Conservation (phyloP, 2,888 invertebrate genomes). For the Lasioglossum leucozonium region DNA sequence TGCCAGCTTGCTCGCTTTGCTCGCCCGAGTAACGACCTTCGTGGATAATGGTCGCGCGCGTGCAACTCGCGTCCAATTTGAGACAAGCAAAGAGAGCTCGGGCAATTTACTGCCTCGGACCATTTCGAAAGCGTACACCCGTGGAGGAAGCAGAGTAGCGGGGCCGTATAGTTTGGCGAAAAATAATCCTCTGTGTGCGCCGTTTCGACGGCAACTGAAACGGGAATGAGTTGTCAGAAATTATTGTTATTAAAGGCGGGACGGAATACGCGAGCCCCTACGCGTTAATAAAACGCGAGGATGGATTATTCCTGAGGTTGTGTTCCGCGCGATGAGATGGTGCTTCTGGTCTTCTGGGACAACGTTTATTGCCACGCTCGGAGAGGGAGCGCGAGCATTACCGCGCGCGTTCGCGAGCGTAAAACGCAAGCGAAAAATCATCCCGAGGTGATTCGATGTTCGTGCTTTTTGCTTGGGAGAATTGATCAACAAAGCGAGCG, state of each 20-base stretch:
- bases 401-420: conserved; percentile 1
- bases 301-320: conserved; percentile 24
- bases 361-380: conserved; percentile 42
- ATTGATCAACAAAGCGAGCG: neutral
- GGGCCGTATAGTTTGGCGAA: neutral
- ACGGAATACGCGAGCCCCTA: neutral
- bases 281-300: conserved; percentile 49
- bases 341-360: neutral
- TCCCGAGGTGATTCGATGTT: neutral
- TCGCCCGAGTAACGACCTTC: conserved; percentile 67
- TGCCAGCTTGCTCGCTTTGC: neutral
- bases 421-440: conserved; percentile 17
- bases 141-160: neutral
- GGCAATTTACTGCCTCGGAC: conserved; percentile 16
- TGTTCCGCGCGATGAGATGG: conserved; percentile 1
- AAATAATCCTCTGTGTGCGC: neutral
- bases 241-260: conserved; percentile 43
- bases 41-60: conserved; percentile 56
- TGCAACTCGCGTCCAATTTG: conserved; percentile 39
- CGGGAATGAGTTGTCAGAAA: conserved; percentile 36
- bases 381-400: conserved; percentile 5
- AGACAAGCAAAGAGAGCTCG: conserved; percentile 8
- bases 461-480: neutral
- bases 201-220: conserved; percentile 1
- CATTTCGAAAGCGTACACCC: neutral